Base-by-base conservation (phyloP, 2,113 vertebrate genomes). In the Petrocephalus zakoni region DNA sequence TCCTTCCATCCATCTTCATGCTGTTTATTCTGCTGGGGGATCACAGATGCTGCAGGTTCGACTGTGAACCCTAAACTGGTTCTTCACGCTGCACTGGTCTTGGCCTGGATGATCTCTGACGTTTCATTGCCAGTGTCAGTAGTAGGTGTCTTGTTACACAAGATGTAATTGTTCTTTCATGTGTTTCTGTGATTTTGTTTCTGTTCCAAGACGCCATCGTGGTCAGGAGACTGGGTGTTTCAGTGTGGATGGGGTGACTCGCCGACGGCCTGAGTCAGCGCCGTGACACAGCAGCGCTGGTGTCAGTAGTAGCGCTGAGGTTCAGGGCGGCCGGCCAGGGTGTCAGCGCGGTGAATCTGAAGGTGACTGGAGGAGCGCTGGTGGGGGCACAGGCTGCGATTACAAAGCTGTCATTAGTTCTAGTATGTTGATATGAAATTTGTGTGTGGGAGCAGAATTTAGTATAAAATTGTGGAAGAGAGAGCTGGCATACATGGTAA, bases 281-380 rank as follows among this genome's bases (percentile, higher is more conserved):
- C 47, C 25, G 75, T n/a, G 78, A 82, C 46, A 85, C 25, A 25
- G 49, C 15, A 37, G 29, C 0, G 7, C 29, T 19, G 25, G 3
- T 46, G 56, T 61, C n/a, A 37, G 86, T 61, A 64, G 53, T 46
- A 52, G 15, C 37, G 61, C 10, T 0, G 4, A 3, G 56, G 34
- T 49, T 87, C 86, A 7, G 15, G 34, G 86, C n/a, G 34, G 15
- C 15, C 51, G 37, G 86, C 58, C 86, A 58, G 29, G 85, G 29
- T 86, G 85, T 86, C 85, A 85, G n/a, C 49, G 11, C 7, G 81
- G 81, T 22, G 46, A 83, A 83, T 83, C 46, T n/a, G 37, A 46
- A 49, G 81, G 46, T 81, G 29, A 46, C 42, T 46, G 5, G 7
- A 0, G 37, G 75, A 68, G 75, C 81, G 0, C 22, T 49, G 9